Conservation (phyloP, 2,888 invertebrate species). For the Dynastes grantii region DNA sequence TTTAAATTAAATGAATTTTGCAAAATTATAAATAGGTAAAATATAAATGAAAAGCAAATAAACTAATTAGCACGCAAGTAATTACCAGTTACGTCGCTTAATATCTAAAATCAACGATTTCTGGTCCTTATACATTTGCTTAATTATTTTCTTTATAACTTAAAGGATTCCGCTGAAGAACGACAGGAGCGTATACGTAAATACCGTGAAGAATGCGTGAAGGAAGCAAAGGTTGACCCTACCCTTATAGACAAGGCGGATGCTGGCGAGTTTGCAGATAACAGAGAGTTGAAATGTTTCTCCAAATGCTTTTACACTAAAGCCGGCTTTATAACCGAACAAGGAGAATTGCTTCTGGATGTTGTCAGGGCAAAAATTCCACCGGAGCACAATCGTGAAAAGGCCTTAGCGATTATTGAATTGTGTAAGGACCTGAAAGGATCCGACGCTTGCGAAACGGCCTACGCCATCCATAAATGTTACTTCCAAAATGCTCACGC, state of each 20-base stretch:
- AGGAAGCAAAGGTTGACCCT: constrained; percentile 64
- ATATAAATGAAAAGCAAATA: too few relatives aligned
- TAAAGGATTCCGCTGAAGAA: constrained; percentile 42
- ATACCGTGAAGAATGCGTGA: constrained; percentile 58
- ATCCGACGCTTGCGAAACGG: constrained; percentile 63
- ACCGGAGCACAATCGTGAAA: constrained; percentile 53
- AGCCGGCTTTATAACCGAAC: constrained; percentile 67
- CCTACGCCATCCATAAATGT: constrained; percentile 58
- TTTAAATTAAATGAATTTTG: too few relatives aligned
- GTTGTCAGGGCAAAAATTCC: constrained; percentile 56
- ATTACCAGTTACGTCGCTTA: too few relatives aligned
- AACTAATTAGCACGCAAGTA: too few relatives aligned
- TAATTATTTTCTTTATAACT: constrained; percentile 16
- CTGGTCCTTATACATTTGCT: too few relatives aligned
- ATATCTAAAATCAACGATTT: too few relatives aligned
- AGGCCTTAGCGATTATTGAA: constrained; percentile 62
- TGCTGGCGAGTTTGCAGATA: constrained; percentile 71
- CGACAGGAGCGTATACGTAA: constrained; percentile 40
- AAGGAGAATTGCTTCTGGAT: constrained; percentile 55
- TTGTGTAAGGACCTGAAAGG: constrained; percentile 70
- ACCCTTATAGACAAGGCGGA: constrained; percentile 63
- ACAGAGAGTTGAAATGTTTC: constrained; percentile 71
- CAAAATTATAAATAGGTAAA: too few relatives aligned
- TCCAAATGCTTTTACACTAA: constrained; percentile 72
- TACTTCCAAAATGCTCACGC: constrained; percentile 53